phyloP scores from a whole-genome alignment of 2,888 invertebrate genomes.

The Rutpela maculata region DNA sequence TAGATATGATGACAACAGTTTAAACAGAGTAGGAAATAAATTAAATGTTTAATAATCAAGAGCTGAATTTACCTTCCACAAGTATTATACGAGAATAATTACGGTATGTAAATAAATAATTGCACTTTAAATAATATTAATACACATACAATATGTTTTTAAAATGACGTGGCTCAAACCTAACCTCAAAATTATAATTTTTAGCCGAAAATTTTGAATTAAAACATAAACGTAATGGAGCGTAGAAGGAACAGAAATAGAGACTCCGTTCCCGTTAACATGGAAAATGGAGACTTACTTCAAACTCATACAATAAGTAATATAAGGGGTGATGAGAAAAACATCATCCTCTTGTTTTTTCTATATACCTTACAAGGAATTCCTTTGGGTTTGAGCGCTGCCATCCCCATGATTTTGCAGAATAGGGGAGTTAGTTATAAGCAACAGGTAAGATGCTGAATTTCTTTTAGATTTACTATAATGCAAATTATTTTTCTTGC shows the following conservation, averaged over 20 bases:
- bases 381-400: slow-evolving; percentile 94
- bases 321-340: slow-evolving; percentile 84
- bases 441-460: slow-evolving; percentile 82
- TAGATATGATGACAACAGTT: too few species aligned
- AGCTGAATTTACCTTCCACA: not conserved
- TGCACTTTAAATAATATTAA: not conserved
- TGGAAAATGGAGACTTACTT: slow-evolving; percentile 67
- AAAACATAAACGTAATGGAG: slow-evolving; percentile 55
- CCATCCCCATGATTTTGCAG: slow-evolving; percentile 96
- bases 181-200: slow-evolving; percentile 41
- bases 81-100: not conserved
- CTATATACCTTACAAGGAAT: slow-evolving; percentile 96
- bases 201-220: slow-evolving; percentile 4
- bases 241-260: slow-evolving; percentile 53
- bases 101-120: not conserved
- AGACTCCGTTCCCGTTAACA: slow-evolving; percentile 45
- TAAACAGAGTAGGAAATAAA: not conserved
- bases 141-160: slow-evolving; percentile 21
- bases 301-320: slow-evolving; percentile 53
- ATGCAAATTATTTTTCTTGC: slow-evolving; percentile 58
- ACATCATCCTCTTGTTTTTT: slow-evolving; percentile 91
- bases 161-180: slow-evolving; percentile 51
- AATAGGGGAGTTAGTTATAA: slow-evolving; percentile 94
- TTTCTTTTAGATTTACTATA: not conserved
- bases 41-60: not conserved